Conservation (phyloP, 1,140 invertebrate genomes). For the Drosophila gunungcola region DNA sequence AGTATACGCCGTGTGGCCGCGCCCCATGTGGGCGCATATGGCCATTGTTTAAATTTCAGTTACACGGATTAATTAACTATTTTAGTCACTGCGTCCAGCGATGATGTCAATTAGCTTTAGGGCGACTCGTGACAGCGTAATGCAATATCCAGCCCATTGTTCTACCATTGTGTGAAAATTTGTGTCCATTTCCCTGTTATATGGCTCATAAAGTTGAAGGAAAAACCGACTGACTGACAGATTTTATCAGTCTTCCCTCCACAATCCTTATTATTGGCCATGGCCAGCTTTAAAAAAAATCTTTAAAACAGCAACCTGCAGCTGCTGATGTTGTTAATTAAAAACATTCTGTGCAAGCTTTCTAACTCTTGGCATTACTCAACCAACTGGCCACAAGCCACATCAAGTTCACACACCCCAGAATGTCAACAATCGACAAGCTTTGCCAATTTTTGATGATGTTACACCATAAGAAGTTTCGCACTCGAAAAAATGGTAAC, state of each 20-base stretch:
- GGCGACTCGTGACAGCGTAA: slow-evolving; percentile 30
- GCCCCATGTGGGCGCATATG: slow-evolving; percentile 4
- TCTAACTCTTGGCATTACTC: slow-evolving; percentile 28
- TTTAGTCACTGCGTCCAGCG: slow-evolving; percentile 41
- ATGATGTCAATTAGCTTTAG: slow-evolving; percentile 43
- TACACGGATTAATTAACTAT: slow-evolving; percentile 72
- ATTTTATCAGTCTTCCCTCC: slow-evolving; percentile 17
- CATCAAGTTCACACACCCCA: slow-evolving; percentile 55
- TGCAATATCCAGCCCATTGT: slow-evolving; percentile 47
- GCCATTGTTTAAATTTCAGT: slow-evolving; percentile 63
- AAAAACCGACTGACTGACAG: slow-evolving; percentile 9
- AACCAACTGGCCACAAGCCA: slow-evolving; percentile 29
- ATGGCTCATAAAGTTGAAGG: slow-evolving; percentile 39
- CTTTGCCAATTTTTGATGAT: slow-evolving; percentile 64
- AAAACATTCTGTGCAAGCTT: slow-evolving; percentile 34
- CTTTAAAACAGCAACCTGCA: slow-evolving; percentile 23
- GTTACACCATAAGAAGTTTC: slow-evolving; percentile 63
- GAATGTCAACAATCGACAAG: slow-evolving; percentile 77
- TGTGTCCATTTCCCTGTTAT: slow-evolving; percentile 31
- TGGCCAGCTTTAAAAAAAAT: slow-evolving; percentile 2
- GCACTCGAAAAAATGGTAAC: slow-evolving; percentile 18
- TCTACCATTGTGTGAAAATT: slow-evolving; percentile 25
- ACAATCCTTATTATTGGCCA: slow-evolving; percentile 11
- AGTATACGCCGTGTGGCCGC: slow-evolving; percentile 21
- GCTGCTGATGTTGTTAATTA: slow-evolving; percentile 43